Conservation (phyloP, 2,888 invertebrate genomes). For the Clivina fossor region DNA sequence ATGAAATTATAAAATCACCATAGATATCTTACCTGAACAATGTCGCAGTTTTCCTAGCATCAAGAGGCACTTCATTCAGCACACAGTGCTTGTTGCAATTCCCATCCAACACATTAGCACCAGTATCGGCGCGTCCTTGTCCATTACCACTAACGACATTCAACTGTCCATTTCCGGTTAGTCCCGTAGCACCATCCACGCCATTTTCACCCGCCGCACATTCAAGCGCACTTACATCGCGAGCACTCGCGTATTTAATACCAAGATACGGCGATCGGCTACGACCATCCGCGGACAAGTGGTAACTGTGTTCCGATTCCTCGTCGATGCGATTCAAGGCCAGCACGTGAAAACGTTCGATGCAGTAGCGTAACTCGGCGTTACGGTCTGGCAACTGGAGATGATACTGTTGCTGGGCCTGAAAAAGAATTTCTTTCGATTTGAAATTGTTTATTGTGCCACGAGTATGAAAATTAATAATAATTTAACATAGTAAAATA, state of each 20-base stretch:
- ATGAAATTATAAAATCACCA: too few relatives aligned
- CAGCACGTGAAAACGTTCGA: conserved; percentile 49
- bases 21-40: conserved; percentile 53
- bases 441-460: too few relatives aligned
- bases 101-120: conserved; percentile 13
- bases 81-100: conserved; percentile 42
- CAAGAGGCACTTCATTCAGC: conserved; percentile 48
- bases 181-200: conserved; percentile 8
- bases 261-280: conserved; percentile 18
- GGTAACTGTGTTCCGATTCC: conserved; percentile 34
- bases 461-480: too few relatives aligned
- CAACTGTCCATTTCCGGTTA: neutral
- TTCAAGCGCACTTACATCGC: neutral
- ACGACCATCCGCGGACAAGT: neutral
- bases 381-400: conserved; percentile 11
- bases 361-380: conserved; percentile 32
- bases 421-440: too few relatives aligned
- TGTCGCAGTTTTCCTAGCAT: conserved; percentile 52
- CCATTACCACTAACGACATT: too few relatives aligned
- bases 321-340: conserved; percentile 49
- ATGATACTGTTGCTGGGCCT: conserved; percentile 6
- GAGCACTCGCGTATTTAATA: neutral
- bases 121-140: too few relatives aligned
- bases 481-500: too few relatives aligned
- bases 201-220: conserved; percentile 5